Base-by-base conservation (phyloP, 2,888 invertebrate species). In the Chalcosyrphus nemorum region DNA sequence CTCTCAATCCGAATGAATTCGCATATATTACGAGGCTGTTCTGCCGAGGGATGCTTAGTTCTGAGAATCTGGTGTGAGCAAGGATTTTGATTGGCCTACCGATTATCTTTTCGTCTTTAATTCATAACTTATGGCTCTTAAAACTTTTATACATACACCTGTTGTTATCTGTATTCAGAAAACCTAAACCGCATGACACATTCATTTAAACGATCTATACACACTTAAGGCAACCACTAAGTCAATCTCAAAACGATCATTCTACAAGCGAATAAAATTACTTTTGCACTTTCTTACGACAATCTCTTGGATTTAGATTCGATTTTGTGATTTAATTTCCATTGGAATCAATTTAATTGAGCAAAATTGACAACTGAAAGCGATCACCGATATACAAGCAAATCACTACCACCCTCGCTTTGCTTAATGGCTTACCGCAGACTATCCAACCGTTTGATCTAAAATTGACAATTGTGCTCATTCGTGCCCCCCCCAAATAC, bases 361-460 rank as follows among this genome's bases (percentile, higher is more conserved):
- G 47, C 68, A 74, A 84, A 84, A 80, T 80, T 68, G 68, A 74
- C 80, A 84, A 74, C 77, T 61, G 61, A 74, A 84, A 38, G 29
- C 80, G 52, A 43, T 45, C 68, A 52, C 17, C 29, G 43, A 61
- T 15, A 72, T 29, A 50, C 4, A 52, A 66, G 61, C 59, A 84
- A 84, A 84, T 78, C 78, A 63, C 61, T 38, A 68, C 57, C 70
- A 70, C 63, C 52, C 78, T 72, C 57, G 74, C 43, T 80, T 59
- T 80, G 80, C 68, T 65, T 74, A 84, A 84, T 80, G 68, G 74
- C 74, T 80, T 80, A 84, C 84, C 84, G 61, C 80, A 80, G 84
- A 80, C 80, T 74, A 84, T 80, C 74, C 74, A 70, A 74, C 56
- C 80, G 63, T 80, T 80, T 84, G 84, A 84, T 84, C 84, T 84